Evolutionary conservation across 2,797 vertebrate genomes (phyloP).

Genomic region (Potorous gilbertii): DNA sequence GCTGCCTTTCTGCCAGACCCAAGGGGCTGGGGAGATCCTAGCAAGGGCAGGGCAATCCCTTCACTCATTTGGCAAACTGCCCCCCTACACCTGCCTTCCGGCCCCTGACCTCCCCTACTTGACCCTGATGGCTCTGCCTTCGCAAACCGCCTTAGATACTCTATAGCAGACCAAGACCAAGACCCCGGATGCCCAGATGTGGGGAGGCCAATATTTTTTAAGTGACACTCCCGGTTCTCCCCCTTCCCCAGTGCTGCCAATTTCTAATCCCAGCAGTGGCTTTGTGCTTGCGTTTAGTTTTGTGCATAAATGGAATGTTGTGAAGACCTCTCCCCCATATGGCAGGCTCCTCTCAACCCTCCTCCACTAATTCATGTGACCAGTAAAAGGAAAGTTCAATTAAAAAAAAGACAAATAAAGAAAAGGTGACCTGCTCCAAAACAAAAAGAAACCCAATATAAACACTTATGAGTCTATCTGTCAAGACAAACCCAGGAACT

Average conservation of each 20-base stretch:
- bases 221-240: constrained; percentile 3
- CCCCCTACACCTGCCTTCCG: not conserved
- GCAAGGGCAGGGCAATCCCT: constrained; percentile 74
- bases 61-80: constrained; percentile 77
- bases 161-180: constrained; percentile 71
- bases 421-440: too few relatives aligned
- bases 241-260: constrained; percentile 75
- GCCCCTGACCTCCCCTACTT: constrained; percentile 60
- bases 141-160: constrained; percentile 48
- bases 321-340: too few relatives aligned
- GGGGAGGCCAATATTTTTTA: constrained; percentile 65
- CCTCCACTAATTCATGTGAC: too few relatives aligned
- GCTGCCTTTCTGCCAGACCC: constrained; percentile 76
- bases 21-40: constrained; percentile 75
- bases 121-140: constrained; percentile 68
- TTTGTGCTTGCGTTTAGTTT: constrained; percentile 82
- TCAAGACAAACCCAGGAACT: too few relatives aligned
- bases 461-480: too few relatives aligned
- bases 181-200: constrained; percentile 32
- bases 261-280: constrained; percentile 79
- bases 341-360: too few relatives aligned
- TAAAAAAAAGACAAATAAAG: too few relatives aligned
- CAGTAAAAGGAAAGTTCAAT: too few relatives aligned
- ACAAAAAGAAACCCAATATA: too few relatives aligned
- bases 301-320: constrained; percentile 17